A percentile compares a stretch with the other conserved stretches of the same genome.
These are phyloP conservation scores for Gnathonemus longibarbis DNA, from an alignment of 2,113 vertebrate genomes.

Conservation along the genomic window DNA sequence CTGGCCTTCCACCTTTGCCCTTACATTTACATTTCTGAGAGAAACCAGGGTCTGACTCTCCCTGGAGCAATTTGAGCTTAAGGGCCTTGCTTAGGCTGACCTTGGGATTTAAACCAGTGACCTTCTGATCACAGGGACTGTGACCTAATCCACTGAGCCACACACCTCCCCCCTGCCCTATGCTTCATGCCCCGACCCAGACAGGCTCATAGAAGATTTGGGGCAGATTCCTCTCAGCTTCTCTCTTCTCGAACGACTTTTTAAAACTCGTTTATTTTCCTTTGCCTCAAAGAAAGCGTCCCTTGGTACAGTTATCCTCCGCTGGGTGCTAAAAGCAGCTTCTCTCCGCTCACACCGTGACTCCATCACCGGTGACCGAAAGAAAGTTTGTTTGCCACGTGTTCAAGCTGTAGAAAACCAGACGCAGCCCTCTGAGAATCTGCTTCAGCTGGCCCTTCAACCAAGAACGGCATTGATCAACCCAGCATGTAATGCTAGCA, in stretches of 20 bases:
- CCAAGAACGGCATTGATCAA: neutral
- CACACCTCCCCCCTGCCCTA: neutral
- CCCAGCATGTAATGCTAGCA: neutral
- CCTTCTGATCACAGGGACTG: neutral
- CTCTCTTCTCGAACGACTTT: neutral
- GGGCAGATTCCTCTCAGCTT: neutral
- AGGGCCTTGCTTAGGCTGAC: neutral
- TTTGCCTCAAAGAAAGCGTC: neutral
- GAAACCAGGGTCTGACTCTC: neutral
- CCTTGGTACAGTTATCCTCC: neutral
- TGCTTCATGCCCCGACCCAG: neutral
- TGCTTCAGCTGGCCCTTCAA: neutral
- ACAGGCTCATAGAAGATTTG: neutral
- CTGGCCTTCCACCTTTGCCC: neutral
- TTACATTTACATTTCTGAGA: neutral
- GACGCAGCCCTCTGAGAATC: neutral
- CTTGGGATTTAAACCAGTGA: neutral
- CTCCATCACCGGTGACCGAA: neutral
- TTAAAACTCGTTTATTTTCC: neutral
- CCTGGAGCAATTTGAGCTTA: neutral
- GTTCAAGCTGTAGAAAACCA: neutral
- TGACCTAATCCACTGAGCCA: neutral
- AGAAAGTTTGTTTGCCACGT: neutral
- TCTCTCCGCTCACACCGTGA: neutral
- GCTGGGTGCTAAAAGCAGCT: neutral